Evolutionary conservation across 2,888 invertebrate genomes (phyloP).

Genomic region (Bursaphelenchus okinawaensis): DNA sequence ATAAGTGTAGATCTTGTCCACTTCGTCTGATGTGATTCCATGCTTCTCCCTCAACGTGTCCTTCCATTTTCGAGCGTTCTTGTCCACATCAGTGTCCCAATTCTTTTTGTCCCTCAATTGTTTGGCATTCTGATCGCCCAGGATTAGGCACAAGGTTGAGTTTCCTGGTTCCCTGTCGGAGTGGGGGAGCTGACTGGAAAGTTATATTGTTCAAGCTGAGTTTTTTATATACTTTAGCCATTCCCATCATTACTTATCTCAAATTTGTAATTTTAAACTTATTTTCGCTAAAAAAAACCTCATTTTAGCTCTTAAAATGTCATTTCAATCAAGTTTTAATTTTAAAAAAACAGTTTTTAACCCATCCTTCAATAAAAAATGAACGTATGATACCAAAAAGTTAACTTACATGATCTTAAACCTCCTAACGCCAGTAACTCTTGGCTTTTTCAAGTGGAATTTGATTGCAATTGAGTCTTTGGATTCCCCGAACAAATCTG

Average conservation of each 20-base stretch:
- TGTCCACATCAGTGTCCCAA: slow-evolving; percentile 43
- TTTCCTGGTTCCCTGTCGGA: slow-evolving; percentile 35
- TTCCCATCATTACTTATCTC: too few species aligned
- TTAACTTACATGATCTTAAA: neutral
- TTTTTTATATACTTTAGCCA: too few species aligned
- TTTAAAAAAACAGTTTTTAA: too few species aligned
- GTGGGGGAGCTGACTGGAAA: slow-evolving; percentile 40
- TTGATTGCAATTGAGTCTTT: neutral
- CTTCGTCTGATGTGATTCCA: slow-evolving; percentile 37
- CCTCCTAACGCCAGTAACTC: neutral
- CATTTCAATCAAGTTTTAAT: too few species aligned
- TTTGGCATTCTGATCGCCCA: slow-evolving; percentile 49
- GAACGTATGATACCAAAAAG: too few species aligned
- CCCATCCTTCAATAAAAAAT: too few species aligned
- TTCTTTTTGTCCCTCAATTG: slow-evolving; percentile 20
- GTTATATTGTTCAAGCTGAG: too few species aligned
- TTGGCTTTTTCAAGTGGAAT: slow-evolving; percentile 4
- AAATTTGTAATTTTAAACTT: too few species aligned
- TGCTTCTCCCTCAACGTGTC: slow-evolving; percentile 43
- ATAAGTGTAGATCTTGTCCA: slow-evolving; percentile 66
- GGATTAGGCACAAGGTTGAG: slow-evolving; percentile 46
- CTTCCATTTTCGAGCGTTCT: slow-evolving; percentile 47
- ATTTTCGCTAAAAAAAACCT: too few species aligned
- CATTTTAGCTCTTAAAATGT: too few species aligned
- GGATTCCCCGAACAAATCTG: slow-evolving; percentile 21